A percentile compares a stretch with the other conserved stretches of the same genome.
phyloP scores from a whole-genome alignment of 2,888 invertebrate genomes.

The Crepidodera aurea region DNA sequence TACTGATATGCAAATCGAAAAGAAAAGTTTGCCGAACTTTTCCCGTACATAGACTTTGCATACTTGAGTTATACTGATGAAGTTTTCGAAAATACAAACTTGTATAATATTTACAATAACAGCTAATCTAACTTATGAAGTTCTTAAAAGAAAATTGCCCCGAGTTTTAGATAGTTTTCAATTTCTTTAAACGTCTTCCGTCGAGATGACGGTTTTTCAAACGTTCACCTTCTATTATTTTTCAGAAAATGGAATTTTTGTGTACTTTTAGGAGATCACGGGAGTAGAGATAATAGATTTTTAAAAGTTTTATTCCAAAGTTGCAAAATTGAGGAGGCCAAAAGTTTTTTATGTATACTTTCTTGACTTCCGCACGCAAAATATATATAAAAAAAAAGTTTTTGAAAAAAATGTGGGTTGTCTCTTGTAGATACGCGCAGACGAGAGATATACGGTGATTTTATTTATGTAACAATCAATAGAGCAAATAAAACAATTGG shows the following conservation, averaged over 20 bases:
- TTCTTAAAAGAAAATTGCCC: constrained; percentile 25
- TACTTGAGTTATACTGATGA: constrained; percentile 32
- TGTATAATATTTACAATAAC: constrained; percentile 37
- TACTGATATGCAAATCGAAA: constrained; percentile 37
- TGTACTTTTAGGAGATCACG: background rate
- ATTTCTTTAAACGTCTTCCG: constrained; percentile 28
- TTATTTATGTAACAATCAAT: too few relatives aligned
- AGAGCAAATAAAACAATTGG: too few relatives aligned
- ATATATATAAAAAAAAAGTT: too few relatives aligned
- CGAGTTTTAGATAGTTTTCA: constrained; percentile 26
- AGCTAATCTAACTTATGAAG: constrained; percentile 32
- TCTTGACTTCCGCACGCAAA: too few relatives aligned
- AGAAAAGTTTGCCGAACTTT: constrained; percentile 31
- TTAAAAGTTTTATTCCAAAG: background rate
- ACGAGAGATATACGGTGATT: too few relatives aligned
- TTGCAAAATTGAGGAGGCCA: too few relatives aligned
- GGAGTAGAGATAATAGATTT: background rate
- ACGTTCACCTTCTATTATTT: background rate
- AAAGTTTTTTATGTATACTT: too few relatives aligned
- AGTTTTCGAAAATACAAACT: constrained; percentile 32
- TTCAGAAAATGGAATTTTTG: constrained; percentile 1
- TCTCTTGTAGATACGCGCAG: too few relatives aligned
- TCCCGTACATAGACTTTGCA: constrained; percentile 24
- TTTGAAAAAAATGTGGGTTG: too few relatives aligned
- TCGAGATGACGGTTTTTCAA: constrained; percentile 16